These are phyloP conservation scores for Metridium senile DNA, from an alignment of 92 coral and sea anemone genomes.

Conservation along the genomic window DNA sequence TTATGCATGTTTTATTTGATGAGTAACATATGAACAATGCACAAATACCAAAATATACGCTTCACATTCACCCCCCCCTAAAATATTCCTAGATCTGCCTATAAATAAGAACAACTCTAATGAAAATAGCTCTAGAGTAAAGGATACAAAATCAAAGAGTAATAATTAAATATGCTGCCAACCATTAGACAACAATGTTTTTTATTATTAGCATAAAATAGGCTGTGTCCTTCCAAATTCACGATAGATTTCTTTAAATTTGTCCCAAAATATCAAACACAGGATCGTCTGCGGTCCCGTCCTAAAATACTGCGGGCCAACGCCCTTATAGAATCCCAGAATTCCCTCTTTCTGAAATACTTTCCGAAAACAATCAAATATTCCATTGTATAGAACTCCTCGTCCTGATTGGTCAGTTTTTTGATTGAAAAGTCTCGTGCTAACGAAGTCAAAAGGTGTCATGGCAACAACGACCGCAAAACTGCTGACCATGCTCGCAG, in stretches of 20 bases:
- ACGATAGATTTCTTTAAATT: conserved; percentile 42
- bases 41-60: too few relatives aligned
- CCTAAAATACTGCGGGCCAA: conserved; percentile 93
- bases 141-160: too few relatives aligned
- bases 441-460: conserved; percentile 97
- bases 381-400: conserved; percentile 79
- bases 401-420: conserved; percentile 66
- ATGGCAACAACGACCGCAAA: conserved; percentile 79
- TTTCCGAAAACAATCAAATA: conserved; percentile 78
- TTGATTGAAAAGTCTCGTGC: conserved; percentile 93
- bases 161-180: too few relatives aligned
- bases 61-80: too few relatives aligned
- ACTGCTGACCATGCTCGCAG: conserved; percentile 85
- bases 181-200: too few relatives aligned
- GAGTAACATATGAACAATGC: too few relatives aligned
- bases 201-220: too few relatives aligned
- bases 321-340: conserved; percentile 81
- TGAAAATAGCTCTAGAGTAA: too few relatives aligned
- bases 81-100: too few relatives aligned
- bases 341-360: conserved; percentile 79
- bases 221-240: not conserved
- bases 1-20: too few relatives aligned
- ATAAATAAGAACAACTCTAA: too few relatives aligned
- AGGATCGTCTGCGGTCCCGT: conserved; percentile 92
- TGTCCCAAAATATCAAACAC: conserved; percentile 80